Percentiles rank a stretch among this genome's conserved stretches.
Evolutionary conservation across 2,113 vertebrate species (phyloP).

Genomic region (Crotalus horridus): DNA sequence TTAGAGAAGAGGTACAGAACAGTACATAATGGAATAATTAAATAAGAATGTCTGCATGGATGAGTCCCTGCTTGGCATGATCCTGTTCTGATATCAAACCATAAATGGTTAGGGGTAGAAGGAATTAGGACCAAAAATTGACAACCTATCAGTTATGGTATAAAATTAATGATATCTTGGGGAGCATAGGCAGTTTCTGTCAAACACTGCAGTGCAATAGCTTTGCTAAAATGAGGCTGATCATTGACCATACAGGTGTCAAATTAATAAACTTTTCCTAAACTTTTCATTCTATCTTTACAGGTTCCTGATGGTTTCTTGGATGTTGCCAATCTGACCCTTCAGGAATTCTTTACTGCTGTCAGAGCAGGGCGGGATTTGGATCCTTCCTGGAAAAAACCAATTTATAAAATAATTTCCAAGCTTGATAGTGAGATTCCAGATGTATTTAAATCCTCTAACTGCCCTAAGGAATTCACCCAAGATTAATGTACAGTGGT

Average conservation of each 20-base stretch:
- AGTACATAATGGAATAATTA: neutral
- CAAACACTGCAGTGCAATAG: no score
- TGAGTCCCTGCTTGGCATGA: neutral
- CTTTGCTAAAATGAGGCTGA: neutral
- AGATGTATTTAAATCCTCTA: slow-evolving; percentile 84
- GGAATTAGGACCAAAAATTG: neutral
- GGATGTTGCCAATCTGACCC: slow-evolving; percentile 88
- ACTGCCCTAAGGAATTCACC: slow-evolving; percentile 72
- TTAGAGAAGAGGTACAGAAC: neutral
- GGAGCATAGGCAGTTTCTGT: neutral
- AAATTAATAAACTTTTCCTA: slow-evolving; percentile 1
- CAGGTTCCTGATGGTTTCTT: slow-evolving; percentile 92
- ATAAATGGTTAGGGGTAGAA: neutral
- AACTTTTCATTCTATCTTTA: slow-evolving; percentile 26
- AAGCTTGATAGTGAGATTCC: slow-evolving; percentile 94
- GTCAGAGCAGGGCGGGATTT: slow-evolving; percentile 84
- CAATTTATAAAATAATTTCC: slow-evolving; percentile 98
- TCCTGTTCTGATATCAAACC: neutral
- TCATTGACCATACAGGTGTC: neutral
- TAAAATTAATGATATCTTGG: neutral
- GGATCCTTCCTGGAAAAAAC: slow-evolving; percentile 96
- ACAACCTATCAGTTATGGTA: neutral
- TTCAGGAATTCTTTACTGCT: slow-evolving; percentile 91
- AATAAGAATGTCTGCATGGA: neutral
- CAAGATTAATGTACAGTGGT: slow-evolving; percentile 36